Percentiles rank a stretch among this genome's conserved stretches.
These are phyloP conservation scores for Lordiphosa clarofinis DNA, from an alignment of 1,140 invertebrate genomes.

Conservation along the genomic window DNA sequence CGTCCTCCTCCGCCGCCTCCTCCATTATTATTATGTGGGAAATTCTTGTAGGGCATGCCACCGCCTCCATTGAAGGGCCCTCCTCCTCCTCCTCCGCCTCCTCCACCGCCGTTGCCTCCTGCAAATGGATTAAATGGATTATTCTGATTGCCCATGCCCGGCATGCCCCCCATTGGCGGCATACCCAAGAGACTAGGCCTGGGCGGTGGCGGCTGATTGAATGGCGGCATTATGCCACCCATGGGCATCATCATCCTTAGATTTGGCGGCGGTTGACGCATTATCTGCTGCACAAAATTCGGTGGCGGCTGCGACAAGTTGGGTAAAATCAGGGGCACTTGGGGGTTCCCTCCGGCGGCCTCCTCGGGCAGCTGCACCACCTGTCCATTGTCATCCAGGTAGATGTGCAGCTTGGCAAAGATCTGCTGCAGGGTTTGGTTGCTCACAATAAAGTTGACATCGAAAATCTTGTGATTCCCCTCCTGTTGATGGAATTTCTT, in stretches of 20 bases:
- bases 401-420: conserved; percentile 81
- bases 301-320: conserved; percentile 59
- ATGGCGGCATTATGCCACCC: conserved; percentile 67
- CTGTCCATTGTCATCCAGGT: conserved; percentile 81
- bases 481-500: conserved; percentile 82
- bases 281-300: conserved; percentile 57
- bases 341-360: not conserved
- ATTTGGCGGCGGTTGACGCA: conserved; percentile 65
- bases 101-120: conserved; percentile 7
- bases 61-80: conserved; percentile 26
- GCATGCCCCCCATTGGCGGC: conserved; percentile 22
- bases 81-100: conserved; percentile 30
- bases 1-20: conserved; percentile 31
- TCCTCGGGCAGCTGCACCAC: conserved; percentile 80
- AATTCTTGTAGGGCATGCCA: conserved; percentile 39
- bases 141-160: conserved; percentile 67
- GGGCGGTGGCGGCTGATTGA: conserved; percentile 55
- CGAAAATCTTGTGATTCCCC: conserved; percentile 81
- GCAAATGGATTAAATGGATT: conserved; percentile 80
- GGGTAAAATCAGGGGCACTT: conserved; percentile 23
- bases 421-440: conserved; percentile 81
- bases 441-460: conserved; percentile 80
- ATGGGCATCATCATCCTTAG: conserved; percentile 58
- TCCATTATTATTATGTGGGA: conserved; percentile 39
- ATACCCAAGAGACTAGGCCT: conserved; percentile 48